Evolutionary conservation across 2,797 vertebrate genomes (phyloP), one percentile per base, ranked within the genome.

Genomic region (Leptatherina wallacei): DNA sequence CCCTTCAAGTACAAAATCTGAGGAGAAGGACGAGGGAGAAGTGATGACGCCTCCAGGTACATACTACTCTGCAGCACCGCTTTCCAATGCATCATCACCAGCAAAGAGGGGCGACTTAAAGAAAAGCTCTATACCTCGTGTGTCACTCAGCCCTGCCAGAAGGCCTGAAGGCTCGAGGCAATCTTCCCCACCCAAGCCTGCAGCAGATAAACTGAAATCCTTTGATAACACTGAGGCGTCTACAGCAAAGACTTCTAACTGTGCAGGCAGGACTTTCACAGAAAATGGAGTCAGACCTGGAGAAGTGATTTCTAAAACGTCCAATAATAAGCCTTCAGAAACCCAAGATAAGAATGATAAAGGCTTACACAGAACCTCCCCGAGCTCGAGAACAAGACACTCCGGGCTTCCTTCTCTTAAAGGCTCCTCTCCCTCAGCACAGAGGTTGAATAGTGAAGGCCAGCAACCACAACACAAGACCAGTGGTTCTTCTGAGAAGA

Each of bases 121-220:
- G 61, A 90, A 80, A 69, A 93, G 87, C 73, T 77, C 81, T 2
- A 84, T 91, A 71, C 87, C 80, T 1, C 3, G 10, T 57, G 18
- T 72, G 0, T 78, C 82, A 42, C 44, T 81, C 14, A 74, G 74
- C 54, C 76, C 84, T 54, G 32, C 78, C 18, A 86, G 85, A 59
- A 85, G 68, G 47, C 89, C 83, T 44, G 67, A 77, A 55, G 85
- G 77, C 49, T 73, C 87, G 10, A 85, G 79, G 13, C 85, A 78
- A 30, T 60, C 83, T 8, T 80, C 82, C 32, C 14, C 73, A 22
- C 7, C 66, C 16, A 76, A 68, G 13, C 29, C 69, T 42, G 20
- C 78, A 49, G 32, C 54, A 38, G 61, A 81, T 11, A 89, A 80
- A 72, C 30, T 30, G n/a, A 29, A 56, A 40, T 20, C 70, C 59